Evolutionary conservation across 1,140 invertebrate genomes (phyloP).

Genomic region (Eumaeus atala): DNA sequence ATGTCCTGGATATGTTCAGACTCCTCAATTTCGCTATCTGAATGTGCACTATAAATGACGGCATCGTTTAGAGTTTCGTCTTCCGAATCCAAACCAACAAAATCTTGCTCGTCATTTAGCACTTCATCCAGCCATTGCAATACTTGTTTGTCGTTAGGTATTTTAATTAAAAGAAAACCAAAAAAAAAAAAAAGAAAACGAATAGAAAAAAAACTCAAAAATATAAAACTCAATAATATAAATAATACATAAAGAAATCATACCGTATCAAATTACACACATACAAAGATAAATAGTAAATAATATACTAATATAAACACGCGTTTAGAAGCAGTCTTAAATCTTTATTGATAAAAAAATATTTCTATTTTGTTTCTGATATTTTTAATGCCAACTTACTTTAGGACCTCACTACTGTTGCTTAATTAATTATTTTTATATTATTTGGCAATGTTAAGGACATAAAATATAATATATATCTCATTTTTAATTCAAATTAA

Average conservation of each 20-base stretch:
- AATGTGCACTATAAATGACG: constrained; percentile 22
- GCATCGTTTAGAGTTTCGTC: constrained; percentile 18
- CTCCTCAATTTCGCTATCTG: constrained; percentile 21
- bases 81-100: constrained; percentile 22
- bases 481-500: no score
- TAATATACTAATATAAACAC: constrained; percentile 20
- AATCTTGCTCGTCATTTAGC: constrained; percentile 23
- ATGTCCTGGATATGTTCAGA: constrained; percentile 24
- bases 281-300: constrained; percentile 13
- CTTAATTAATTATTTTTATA: no score
- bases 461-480: no score
- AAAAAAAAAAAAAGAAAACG: constrained; percentile 6
- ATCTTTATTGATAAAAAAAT: no score
- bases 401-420: no score
- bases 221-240: no score
- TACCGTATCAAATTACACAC: constrained; percentile 14
- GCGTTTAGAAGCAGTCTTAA: no score
- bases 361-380: no score
- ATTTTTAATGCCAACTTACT: no score
- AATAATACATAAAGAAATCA: constrained; percentile 18
- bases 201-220: constrained; percentile 19
- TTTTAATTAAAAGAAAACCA: constrained; percentile 16
- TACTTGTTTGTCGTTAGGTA: constrained; percentile 19
- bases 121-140: constrained; percentile 23
- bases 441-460: no score